A percentile compares a stretch with the other conserved stretches of the same genome.
Evolutionary conservation across 1,140 invertebrate species (phyloP).

Genomic region (Drosophila kurseongensis): DNA sequence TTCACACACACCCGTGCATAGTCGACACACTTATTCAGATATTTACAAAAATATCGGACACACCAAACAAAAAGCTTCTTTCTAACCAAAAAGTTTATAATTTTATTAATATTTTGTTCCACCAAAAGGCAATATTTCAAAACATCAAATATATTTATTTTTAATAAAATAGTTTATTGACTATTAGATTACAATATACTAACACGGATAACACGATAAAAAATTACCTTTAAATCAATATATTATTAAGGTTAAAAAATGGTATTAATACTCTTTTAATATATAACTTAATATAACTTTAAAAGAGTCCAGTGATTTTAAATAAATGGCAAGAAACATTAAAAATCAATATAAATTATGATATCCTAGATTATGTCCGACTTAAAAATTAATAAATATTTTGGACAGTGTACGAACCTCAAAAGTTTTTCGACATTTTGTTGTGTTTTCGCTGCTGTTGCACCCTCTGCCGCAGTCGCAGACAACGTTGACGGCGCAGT

Average conservation of each 20-base stretch:
- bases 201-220: too few relatives aligned
- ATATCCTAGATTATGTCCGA: too few relatives aligned
- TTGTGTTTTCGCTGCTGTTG: conserved; percentile 66
- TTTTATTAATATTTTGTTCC: too few relatives aligned
- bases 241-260: background rate
- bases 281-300: too few relatives aligned
- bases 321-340: too few relatives aligned
- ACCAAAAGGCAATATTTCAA: too few relatives aligned
- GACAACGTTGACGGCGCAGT: conserved; percentile 9
- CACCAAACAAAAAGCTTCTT: background rate
- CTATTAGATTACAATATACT: too few relatives aligned
- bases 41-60: conserved; percentile 21
- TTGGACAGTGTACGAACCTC: conserved; percentile 56
- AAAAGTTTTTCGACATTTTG: conserved; percentile 80
- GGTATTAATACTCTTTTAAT: background rate
- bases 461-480: conserved; percentile 38
- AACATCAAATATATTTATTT: too few relatives aligned
- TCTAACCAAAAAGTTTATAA: too few relatives aligned
- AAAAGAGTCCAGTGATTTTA: too few relatives aligned
- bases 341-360: too few relatives aligned
- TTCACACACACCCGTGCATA: conserved; percentile 57
- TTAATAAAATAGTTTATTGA: too few relatives aligned
- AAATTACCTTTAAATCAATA: background rate
- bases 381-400: conserved; percentile 3
- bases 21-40: conserved; percentile 37